phyloP scores from a whole-genome alignment of 2,797 vertebrate species.

The Echeneis naucrates region DNA sequence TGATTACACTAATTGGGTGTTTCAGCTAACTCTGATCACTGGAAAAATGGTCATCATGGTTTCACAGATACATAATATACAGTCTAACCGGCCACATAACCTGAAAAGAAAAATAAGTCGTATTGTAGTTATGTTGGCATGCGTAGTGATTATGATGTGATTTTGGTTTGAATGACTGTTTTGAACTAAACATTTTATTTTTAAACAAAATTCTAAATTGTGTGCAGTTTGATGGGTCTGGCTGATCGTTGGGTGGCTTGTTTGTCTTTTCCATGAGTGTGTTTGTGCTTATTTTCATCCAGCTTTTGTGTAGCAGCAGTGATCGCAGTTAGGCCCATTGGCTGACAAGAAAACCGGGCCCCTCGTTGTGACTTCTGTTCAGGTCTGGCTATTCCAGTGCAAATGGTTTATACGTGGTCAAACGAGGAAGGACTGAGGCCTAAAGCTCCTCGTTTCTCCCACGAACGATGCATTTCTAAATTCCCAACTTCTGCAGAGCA shows the following conservation, averaged over 20 bases:
- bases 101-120: too few species aligned
- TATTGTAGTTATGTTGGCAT: too few species aligned
- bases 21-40: not conserved
- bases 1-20: not conserved
- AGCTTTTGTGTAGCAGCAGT: not conserved
- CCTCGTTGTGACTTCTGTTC: not conserved
- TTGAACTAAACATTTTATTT: too few species aligned
- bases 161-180: too few species aligned
- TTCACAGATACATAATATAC: not conserved
- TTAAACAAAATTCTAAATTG: too few species aligned
- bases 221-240: too few species aligned
- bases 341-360: not conserved
- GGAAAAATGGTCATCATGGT: not conserved
- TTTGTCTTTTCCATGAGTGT: too few species aligned
- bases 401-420: not conserved
- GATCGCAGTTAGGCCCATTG: not conserved
- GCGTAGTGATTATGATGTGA: too few species aligned
- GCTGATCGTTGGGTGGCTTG: too few species aligned
- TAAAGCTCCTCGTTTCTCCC: not conserved
- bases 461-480: not conserved
- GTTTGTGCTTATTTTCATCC: not conserved
- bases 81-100: not conserved
- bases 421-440: not conserved
- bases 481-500: not conserved
- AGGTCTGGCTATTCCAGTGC: conserved; percentile 1